Conservation (phyloP, 2,797 vertebrate genomes). For the Propithecus deckenii region DNA sequence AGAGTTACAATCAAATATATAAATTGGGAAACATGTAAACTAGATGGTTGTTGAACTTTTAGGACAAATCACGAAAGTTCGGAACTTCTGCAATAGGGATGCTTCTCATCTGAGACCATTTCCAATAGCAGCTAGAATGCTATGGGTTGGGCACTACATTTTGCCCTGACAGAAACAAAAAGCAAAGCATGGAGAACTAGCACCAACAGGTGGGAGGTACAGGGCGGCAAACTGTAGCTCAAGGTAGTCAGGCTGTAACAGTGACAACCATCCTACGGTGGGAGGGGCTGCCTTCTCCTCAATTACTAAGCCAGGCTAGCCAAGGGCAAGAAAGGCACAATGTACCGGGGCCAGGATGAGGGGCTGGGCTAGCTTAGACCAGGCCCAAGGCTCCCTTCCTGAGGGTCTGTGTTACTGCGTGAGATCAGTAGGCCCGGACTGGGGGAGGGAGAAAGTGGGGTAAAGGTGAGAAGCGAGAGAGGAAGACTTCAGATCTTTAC, state of each 20-base stretch:
- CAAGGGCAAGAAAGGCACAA: fast-evolving
- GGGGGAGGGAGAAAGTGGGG: background rate
- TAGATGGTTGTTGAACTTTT: background rate
- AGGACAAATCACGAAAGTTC: background rate
- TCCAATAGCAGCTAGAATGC: background rate
- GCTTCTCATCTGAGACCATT: background rate
- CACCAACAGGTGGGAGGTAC: background rate
- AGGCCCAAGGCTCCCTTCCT: background rate
- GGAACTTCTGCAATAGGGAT: background rate
- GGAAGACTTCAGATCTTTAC: background rate
- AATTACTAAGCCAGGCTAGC: background rate
- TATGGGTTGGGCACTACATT: background rate
- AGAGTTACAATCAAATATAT: background rate
- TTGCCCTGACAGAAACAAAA: background rate
- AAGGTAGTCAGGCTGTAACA: background rate
- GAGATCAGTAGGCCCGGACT: background rate
- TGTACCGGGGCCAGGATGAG: background rate
- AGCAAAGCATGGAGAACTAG: background rate
- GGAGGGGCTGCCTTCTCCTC: background rate
- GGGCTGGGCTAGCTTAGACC: background rate
- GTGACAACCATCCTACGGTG: too few species aligned
- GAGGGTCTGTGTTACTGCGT: background rate
- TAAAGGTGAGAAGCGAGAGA: background rate
- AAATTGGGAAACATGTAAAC: background rate
- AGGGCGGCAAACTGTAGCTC: background rate